A percentile compares a stretch with the other conserved stretches of the same genome.
These are phyloP conservation scores for Masnerella sp. DNA, from an alignment of 2,888 invertebrate species.

Conservation along the genomic window DNA sequence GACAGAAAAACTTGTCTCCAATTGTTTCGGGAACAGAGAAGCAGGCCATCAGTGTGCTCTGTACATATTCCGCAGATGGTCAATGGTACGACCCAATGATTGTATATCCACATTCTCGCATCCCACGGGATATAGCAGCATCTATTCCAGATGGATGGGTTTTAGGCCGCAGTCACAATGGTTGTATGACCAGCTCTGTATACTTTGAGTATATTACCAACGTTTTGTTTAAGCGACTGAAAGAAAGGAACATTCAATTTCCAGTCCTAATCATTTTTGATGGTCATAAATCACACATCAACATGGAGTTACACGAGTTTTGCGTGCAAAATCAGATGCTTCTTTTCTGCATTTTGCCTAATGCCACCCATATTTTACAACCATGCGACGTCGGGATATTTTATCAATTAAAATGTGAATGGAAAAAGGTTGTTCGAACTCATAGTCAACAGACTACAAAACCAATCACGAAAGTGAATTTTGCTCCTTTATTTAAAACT, in stretches of 20 bases:
- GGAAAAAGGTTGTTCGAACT: neutral
- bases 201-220: slow-evolving; percentile 72
- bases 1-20: neutral
- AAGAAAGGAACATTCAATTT: slow-evolving; percentile 60
- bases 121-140: slow-evolving; percentile 52
- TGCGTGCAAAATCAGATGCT: slow-evolving; percentile 65
- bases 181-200: slow-evolving; percentile 70
- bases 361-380: too few relatives aligned
- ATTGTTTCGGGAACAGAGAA: slow-evolving; percentile 65
- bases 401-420: neutral
- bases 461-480: neutral
- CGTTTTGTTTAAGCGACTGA: slow-evolving; percentile 65
- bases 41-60: slow-evolving; percentile 62
- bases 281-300: slow-evolving; percentile 67
- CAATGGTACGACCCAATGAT: slow-evolving; percentile 58
- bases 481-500: slow-evolving; percentile 9
- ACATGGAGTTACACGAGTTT: slow-evolving; percentile 61
- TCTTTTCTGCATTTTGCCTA: slow-evolving; percentile 41
- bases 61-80: slow-evolving; percentile 63
- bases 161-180: slow-evolving; percentile 66
- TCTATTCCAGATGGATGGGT: slow-evolving; percentile 62
- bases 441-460: neutral
- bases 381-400: neutral
- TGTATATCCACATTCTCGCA: slow-evolving; percentile 32
- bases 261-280: slow-evolving; percentile 65